A percentile compares a stretch with the other conserved stretches of the same genome.
phyloP scores from a whole-genome alignment of 2,113 vertebrate species.

The Calidris pygmaea region DNA sequence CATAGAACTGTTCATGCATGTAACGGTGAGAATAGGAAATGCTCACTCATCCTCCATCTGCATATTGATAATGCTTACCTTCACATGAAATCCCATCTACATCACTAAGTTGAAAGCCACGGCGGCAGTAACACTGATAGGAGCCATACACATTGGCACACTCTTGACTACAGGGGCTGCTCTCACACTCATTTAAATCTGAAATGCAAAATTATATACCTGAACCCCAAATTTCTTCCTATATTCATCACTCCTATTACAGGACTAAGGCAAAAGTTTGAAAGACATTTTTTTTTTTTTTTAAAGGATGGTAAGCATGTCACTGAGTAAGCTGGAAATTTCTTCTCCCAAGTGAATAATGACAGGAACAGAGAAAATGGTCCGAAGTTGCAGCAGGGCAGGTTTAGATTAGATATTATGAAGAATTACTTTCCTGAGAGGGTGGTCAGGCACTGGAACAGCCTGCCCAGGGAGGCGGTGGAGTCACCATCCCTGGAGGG shows the following conservation, averaged over 20 bases:
- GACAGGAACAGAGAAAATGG: too few species aligned
- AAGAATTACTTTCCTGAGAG: too few species aligned
- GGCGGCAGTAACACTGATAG: constrained; percentile 97
- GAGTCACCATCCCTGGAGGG: too few species aligned
- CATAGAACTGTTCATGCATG: background rate
- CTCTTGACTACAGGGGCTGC: constrained; percentile 91
- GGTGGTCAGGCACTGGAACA: too few species aligned
- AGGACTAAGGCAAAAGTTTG: background rate
- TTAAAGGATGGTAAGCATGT: background rate
- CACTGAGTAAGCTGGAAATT: background rate
- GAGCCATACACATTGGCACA: constrained; percentile 96
- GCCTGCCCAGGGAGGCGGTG: too few species aligned
- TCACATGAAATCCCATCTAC: constrained; percentile 91
- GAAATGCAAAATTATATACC: background rate
- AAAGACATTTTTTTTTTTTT: background rate
- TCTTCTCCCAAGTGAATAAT: too few species aligned
- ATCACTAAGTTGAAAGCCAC: constrained; percentile 96
- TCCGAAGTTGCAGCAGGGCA: too few species aligned
- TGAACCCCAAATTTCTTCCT: background rate
- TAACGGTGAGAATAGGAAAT: background rate
- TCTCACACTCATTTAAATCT: constrained; percentile 91
- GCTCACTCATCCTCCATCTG: background rate
- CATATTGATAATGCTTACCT: constrained; percentile 72
- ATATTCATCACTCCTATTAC: background rate
- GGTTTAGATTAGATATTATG: too few species aligned